Evolutionary conservation across 2,888 invertebrate species (phyloP).

Genomic region (Drosophila meridionalis): DNA sequence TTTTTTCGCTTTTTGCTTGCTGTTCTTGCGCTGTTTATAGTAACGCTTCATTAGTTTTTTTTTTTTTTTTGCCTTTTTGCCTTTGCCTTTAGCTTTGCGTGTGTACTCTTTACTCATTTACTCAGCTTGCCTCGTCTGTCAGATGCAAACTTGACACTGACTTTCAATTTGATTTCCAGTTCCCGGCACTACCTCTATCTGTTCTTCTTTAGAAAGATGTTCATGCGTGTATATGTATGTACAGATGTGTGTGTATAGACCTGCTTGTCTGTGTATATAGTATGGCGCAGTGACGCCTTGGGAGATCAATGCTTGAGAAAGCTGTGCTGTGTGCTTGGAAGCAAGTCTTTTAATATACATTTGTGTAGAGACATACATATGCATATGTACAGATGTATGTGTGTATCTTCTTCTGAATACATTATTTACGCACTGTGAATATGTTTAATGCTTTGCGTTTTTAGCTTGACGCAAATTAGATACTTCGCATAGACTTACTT

Average conservation of each 20-base stretch:
- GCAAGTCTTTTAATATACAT: conserved; percentile 31
- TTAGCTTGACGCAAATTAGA: conserved; percentile 1
- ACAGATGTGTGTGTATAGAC: not conserved
- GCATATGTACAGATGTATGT: conserved; percentile 11
- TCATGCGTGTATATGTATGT: not conserved
- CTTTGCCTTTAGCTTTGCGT: conserved; percentile 13
- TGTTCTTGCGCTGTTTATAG: conserved; percentile 63
- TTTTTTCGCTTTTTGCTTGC: conserved; percentile 17
- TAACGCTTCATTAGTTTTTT: conserved; percentile 55
- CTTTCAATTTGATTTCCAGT: conserved; percentile 28
- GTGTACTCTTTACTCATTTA: conserved; percentile 17
- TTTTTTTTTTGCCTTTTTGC: conserved; percentile 18
- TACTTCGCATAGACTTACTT: not conserved
- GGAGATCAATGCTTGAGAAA: conserved; percentile 42
- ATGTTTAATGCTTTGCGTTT: conserved; percentile 3
- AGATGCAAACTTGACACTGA: conserved; percentile 42
- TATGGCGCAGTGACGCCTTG: not conserved
- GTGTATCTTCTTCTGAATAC: conserved; percentile 1
- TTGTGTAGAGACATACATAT: not conserved
- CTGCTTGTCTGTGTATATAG: no score
- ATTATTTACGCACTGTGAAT: not conserved
- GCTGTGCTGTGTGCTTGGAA: conserved; percentile 20
- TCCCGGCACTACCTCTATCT: conserved; percentile 12
- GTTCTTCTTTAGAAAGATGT: conserved; percentile 34
- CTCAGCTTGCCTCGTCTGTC: conserved; percentile 42